Evolutionary conservation across 1,140 invertebrate species (phyloP).

Genomic region (Lethrus apterus): DNA sequence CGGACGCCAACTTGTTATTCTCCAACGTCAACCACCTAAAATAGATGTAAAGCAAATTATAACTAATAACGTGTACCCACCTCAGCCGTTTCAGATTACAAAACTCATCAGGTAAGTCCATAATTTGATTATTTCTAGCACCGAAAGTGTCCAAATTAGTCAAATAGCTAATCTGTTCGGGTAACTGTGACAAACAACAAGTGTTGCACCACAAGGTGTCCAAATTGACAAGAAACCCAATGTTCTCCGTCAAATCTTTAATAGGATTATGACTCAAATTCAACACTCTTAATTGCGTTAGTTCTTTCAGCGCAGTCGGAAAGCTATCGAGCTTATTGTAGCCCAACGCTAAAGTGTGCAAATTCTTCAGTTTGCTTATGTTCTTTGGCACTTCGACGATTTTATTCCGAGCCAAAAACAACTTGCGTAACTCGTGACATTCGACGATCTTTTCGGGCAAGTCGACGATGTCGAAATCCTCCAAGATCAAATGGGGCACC

Average conservation of each 20-base stretch:
- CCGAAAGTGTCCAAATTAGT: constrained; percentile 65
- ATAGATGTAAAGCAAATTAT: constrained; percentile 18
- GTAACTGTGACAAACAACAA: constrained; percentile 49
- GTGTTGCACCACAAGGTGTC: constrained; percentile 68
- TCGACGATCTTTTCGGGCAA: constrained; percentile 47
- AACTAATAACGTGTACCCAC: constrained; percentile 37
- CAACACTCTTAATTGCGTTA: constrained; percentile 62
- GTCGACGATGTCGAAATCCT: constrained; percentile 50
- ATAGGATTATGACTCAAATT: constrained; percentile 81
- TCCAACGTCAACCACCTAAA: constrained; percentile 54
- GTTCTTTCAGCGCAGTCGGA: constrained; percentile 49
- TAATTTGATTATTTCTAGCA: constrained; percentile 52
- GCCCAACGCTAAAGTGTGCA: constrained; percentile 48
- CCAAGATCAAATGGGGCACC: constrained; percentile 48
- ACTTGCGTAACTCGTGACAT: constrained; percentile 47
- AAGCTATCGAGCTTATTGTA: constrained; percentile 62
- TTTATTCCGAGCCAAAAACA: constrained; percentile 53
- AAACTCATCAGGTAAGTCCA: constrained; percentile 45
- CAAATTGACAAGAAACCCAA: constrained; percentile 63
- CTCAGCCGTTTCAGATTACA: constrained; percentile 46
- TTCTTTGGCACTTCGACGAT: constrained; percentile 42
- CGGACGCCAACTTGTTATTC: constrained; percentile 45
- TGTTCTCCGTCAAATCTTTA: constrained; percentile 53
- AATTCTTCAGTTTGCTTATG: constrained; percentile 33
- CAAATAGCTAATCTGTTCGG: constrained; percentile 61